Evolutionary conservation across 2,797 vertebrate genomes (phyloP), one percentile per base, ranked within the genome.

Genomic region (Myotis daubentonii): DNA sequence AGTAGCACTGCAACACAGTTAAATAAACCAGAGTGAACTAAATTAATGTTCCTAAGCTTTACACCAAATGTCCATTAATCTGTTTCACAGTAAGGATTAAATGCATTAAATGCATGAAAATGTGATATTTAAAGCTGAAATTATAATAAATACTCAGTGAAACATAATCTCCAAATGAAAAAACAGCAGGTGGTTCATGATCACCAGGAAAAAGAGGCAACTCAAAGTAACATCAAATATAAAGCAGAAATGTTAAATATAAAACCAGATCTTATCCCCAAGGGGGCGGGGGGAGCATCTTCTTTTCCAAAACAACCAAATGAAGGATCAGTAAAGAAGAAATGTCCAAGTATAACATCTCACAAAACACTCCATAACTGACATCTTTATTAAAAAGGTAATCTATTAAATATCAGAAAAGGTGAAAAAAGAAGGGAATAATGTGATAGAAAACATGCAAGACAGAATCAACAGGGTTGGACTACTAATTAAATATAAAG

Each of bases 91-190:
- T 92, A 91, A 97, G 62, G 76, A 97, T 72, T 96, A 97, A 95
- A 93, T 28, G 4, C 57, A 95, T 57, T 80, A 66, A 95, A 75
- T 28, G 47, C 88, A 97, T 89, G 53, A 74, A 96, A 96, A 86
- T 74, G 55, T 41, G 93, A 87, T 57, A 97, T 96, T 95, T 97
- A 98, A 98, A 93, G 22, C 44, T 93, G 89, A 97, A 96, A 92
- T 97, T 97, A 95, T 76, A 97, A 44, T 85, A 97, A 97, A 89
- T 83, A 95, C n/a, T 90, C 57, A 89, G 91, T 94, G 96, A 97
- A 96, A 83, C n/a, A 95, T 55, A 95, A 91, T 95, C 82, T 96
- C 95, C 94, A 94, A 97, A 97, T 41, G 12, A 95, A 96, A 97
- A 95, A 96, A 95, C 80, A 97, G 95, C 70, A 97, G 66, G 90